Conservation (phyloP, 2,113 vertebrate species). For the Cololabis saira region DNA sequence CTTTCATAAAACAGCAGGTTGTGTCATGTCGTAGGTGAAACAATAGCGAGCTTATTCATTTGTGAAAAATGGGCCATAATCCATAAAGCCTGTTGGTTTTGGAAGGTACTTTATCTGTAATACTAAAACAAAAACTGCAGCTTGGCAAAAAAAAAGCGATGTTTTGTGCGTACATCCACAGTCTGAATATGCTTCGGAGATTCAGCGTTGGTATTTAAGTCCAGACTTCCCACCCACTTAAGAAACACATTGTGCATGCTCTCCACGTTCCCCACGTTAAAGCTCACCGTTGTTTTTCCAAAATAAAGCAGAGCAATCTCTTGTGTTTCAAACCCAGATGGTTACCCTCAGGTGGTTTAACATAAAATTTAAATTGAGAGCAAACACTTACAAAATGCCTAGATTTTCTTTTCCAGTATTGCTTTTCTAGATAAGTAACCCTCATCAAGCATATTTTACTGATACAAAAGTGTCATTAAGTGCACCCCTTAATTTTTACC, state of each 20-base stretch:
- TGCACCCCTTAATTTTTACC: constrained; percentile 31
- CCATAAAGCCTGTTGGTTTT: constrained; percentile 28
- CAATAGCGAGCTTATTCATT: constrained; percentile 34
- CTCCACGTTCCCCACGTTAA: constrained; percentile 8
- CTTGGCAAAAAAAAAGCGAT: constrained; percentile 1
- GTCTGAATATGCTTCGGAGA: constrained; percentile 18
- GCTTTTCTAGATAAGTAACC: not conserved
- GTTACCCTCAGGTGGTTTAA: constrained; percentile 34
- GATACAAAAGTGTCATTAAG: constrained; percentile 14
- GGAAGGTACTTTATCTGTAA: constrained; percentile 5
- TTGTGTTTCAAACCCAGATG: not conserved
- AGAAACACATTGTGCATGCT: constrained; percentile 12
- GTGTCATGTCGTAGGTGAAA: constrained; percentile 29
- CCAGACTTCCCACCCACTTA: constrained; percentile 21
- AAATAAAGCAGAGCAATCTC: constrained; percentile 2
- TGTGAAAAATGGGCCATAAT: constrained; percentile 26
- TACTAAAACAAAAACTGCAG: constrained; percentile 10
- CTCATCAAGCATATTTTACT: constrained; percentile 5
- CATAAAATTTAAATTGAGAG: constrained; percentile 16
- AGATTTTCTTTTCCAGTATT: not conserved
- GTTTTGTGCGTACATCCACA: constrained; percentile 3
- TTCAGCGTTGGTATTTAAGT: constrained; percentile 22
- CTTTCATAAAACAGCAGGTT: constrained; percentile 30
- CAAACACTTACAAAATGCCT: not conserved
- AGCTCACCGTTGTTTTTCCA: not conserved